Percentiles rank a stretch among this genome's conserved stretches.
phyloP scores from a whole-genome alignment of 2,888 invertebrate genomes.

The Drosophila recens region DNA sequence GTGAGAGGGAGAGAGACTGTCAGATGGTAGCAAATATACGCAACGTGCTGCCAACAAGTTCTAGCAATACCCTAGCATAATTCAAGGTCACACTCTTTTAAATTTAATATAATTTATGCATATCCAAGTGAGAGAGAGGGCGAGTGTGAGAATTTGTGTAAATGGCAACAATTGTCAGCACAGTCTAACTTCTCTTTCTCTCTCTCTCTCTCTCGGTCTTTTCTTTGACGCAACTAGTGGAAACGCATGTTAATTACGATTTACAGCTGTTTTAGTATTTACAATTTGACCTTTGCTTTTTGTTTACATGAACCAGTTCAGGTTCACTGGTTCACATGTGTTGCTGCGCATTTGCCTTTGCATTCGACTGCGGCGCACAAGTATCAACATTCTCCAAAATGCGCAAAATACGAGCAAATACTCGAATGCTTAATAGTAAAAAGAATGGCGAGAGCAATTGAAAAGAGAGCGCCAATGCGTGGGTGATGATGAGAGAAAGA shows the following conservation, averaged over 20 bases:
- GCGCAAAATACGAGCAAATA: neutral
- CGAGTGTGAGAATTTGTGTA: conserved; percentile 11
- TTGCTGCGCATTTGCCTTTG: conserved; percentile 45
- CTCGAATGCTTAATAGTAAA: conserved; percentile 1
- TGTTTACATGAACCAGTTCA: conserved; percentile 28
- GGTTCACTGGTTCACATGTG: conserved; percentile 18
- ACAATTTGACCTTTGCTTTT: conserved; percentile 13
- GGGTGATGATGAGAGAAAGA: conserved; percentile 6
- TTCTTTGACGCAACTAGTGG: conserved; percentile 36
- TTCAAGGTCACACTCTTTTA: conserved; percentile 41
- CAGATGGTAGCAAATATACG: conserved; percentile 1
- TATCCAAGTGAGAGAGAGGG: conserved; percentile 25
- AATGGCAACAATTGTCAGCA: conserved; percentile 2
- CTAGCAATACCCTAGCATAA: conserved; percentile 15
- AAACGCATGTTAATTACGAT: conserved; percentile 25
- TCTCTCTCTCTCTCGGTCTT: neutral
- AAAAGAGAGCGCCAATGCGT: neutral
- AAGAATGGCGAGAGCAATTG: neutral
- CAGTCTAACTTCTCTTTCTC: neutral
- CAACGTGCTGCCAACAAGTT: conserved; percentile 14
- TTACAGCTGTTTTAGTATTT: conserved; percentile 19
- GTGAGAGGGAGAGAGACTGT: neutral
- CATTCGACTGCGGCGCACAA: conserved; percentile 23
- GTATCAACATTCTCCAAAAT: conserved; percentile 16
- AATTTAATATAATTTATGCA: conserved; percentile 41